A percentile compares a stretch with the other conserved stretches of the same genome.
phyloP scores from a whole-genome alignment of 2,888 invertebrate species.

The Seira ritae region DNA sequence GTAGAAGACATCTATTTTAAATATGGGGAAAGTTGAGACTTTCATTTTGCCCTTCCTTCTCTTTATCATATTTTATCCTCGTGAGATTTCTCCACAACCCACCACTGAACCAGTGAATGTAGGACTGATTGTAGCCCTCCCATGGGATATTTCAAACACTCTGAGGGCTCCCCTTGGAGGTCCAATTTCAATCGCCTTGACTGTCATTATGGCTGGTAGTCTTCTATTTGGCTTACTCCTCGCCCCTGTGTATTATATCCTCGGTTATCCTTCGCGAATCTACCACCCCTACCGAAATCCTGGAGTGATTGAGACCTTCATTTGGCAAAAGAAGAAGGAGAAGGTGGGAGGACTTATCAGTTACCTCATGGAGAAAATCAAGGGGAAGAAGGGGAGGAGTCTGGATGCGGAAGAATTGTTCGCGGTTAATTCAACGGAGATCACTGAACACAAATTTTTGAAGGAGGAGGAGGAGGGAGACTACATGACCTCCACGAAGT shows the following conservation, averaged over 20 bases:
- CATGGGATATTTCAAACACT: slow-evolving; percentile 72
- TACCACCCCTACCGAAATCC: slow-evolving; percentile 56
- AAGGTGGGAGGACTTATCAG: background rate
- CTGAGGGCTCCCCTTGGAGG: slow-evolving; percentile 67
- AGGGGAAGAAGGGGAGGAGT: background rate
- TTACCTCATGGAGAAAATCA: background rate
- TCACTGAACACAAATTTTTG: background rate
- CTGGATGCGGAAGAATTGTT: background rate
- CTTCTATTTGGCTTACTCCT: slow-evolving; percentile 68
- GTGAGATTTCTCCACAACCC: slow-evolving; percentile 17
- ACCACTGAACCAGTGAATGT: slow-evolving; percentile 64
- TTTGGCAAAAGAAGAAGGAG: background rate
- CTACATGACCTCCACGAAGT: too few species aligned
- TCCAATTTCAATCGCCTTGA: slow-evolving; percentile 55
- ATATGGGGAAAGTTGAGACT: background rate
- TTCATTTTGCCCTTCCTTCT: background rate
- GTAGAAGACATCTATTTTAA: too few species aligned
- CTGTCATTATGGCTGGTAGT: slow-evolving; percentile 61
- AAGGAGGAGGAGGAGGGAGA: background rate
- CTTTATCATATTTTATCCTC: background rate
- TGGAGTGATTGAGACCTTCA: slow-evolving; percentile 36
- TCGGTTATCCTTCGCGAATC: slow-evolving; percentile 67
- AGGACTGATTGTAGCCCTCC: slow-evolving; percentile 68
- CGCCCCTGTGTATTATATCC: slow-evolving; percentile 68
- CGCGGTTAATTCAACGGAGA: background rate